A percentile compares a stretch with the other conserved stretches of the same genome.
These are phyloP conservation scores for Phyllostomus discolor DNA, from an alignment of 2,113 vertebrate genomes.

Conservation along the genomic window DNA sequence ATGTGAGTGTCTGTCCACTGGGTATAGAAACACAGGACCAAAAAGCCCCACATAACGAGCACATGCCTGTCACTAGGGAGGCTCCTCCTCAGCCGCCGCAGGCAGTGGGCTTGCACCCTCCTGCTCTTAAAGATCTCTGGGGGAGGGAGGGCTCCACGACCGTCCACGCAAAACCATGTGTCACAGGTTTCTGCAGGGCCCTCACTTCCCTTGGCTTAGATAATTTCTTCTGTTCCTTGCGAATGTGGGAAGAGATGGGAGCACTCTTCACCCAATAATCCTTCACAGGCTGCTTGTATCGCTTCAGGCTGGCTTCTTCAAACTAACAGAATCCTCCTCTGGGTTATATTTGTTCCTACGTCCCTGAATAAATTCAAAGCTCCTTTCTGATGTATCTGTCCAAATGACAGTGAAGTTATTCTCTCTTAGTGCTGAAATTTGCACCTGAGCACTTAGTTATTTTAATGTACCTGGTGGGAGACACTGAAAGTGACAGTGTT, in stretches of 20 bases:
- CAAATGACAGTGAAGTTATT: not conserved
- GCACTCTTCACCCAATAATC: not conserved
- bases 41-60: not conserved
- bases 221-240: not conserved
- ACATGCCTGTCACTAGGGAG: not conserved
- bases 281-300: not conserved
- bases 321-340: not conserved
- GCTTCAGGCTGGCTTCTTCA: not conserved
- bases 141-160: not conserved
- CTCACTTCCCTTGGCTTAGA: not conserved
- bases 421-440: conserved; percentile 16
- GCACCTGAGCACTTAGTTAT: not conserved
- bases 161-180: not conserved
- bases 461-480: not conserved
- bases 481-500: not conserved
- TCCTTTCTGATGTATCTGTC: not conserved
- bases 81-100: not conserved
- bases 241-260: not conserved
- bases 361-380: not conserved
- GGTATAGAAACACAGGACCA: not conserved
- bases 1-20: not conserved
- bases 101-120: not conserved
- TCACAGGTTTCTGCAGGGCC: not conserved
- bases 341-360: not conserved
- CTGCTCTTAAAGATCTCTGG: not conserved